Percentiles rank a stretch among this genome's conserved stretches.
Conservation (phyloP, 2,797 vertebrate species). For the Rhinoraja longicauda region DNA sequence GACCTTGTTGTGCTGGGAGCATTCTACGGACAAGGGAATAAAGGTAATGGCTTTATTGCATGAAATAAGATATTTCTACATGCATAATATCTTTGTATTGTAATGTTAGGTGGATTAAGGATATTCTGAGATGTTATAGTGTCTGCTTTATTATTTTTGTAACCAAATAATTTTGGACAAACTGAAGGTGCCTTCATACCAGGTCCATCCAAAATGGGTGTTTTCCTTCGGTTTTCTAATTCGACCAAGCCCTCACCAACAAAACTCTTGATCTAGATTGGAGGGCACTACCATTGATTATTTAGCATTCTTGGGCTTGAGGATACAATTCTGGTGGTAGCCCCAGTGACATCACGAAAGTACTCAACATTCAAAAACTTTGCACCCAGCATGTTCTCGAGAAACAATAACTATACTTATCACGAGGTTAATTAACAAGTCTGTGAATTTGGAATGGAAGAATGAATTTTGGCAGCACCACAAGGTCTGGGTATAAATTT, state of each 20-base stretch:
- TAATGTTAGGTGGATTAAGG: too few species aligned
- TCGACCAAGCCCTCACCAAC: not conserved
- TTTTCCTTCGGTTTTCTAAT: not conserved
- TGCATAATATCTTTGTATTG: too few species aligned
- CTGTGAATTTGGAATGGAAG: not conserved
- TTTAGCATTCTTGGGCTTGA: not conserved
- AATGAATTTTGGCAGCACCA: not conserved
- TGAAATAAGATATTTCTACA: constrained; percentile 21
- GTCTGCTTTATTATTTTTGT: not conserved
- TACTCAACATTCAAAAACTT: not conserved
- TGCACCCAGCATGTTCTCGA: not conserved
- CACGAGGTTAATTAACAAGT: not conserved
- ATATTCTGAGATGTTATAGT: not conserved
- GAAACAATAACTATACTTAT: not conserved
- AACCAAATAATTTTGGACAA: too few species aligned
- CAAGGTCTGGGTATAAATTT: not conserved
- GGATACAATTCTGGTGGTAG: not conserved
- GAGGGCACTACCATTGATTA: not conserved
- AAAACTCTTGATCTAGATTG: not conserved
- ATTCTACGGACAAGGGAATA: constrained; percentile 93
- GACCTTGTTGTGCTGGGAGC: constrained; percentile 94
- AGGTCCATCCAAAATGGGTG: not conserved
- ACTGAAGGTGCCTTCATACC: not conserved
- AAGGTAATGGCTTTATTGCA: constrained; percentile 59
- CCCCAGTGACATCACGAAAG: not conserved